These are phyloP conservation scores for Pachycephus smyrnensis DNA, from an alignment of 2,888 invertebrate genomes.

Conservation along the genomic window DNA sequence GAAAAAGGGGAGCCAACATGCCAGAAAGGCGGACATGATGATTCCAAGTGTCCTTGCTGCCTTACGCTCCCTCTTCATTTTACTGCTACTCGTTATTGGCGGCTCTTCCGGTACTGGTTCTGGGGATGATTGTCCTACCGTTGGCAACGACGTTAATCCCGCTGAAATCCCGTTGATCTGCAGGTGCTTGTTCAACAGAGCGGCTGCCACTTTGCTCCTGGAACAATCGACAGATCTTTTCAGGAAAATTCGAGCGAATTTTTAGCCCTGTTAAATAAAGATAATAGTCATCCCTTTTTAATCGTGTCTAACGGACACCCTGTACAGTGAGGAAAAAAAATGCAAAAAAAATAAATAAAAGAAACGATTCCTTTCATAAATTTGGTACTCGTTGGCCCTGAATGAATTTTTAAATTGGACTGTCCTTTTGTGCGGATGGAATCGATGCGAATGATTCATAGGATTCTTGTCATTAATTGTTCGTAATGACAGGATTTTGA, in stretches of 20 bases:
- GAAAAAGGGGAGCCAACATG: constrained; percentile 97
- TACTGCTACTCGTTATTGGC: constrained; percentile 80
- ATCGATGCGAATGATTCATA: too few species aligned
- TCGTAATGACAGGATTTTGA: too few species aligned
- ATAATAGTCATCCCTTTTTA: too few species aligned
- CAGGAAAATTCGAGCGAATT: background rate
- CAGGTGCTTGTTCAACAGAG: constrained; percentile 87
- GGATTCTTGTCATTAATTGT: too few species aligned
- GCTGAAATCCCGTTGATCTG: constrained; percentile 91
- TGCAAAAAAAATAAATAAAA: too few species aligned
- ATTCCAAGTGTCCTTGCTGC: constrained; percentile 95
- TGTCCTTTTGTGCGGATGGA: too few species aligned
- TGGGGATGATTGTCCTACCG: constrained; percentile 62
- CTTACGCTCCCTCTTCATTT: constrained; percentile 90
- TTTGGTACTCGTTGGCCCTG: too few species aligned
- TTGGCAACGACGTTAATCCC: constrained; percentile 69
- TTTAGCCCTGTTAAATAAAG: too few species aligned
- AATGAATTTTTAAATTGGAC: too few species aligned
- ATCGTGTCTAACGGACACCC: too few species aligned
- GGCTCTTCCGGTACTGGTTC: constrained; percentile 68
- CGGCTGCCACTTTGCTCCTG: constrained; percentile 90
- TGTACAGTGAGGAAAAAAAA: too few species aligned
- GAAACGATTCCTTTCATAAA: too few species aligned
- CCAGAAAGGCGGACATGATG: constrained; percentile 94
- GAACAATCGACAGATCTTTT: constrained; percentile 47